Evolutionary conservation across 2,113 vertebrate species (phyloP).

Genomic region (Alosa alosa): DNA sequence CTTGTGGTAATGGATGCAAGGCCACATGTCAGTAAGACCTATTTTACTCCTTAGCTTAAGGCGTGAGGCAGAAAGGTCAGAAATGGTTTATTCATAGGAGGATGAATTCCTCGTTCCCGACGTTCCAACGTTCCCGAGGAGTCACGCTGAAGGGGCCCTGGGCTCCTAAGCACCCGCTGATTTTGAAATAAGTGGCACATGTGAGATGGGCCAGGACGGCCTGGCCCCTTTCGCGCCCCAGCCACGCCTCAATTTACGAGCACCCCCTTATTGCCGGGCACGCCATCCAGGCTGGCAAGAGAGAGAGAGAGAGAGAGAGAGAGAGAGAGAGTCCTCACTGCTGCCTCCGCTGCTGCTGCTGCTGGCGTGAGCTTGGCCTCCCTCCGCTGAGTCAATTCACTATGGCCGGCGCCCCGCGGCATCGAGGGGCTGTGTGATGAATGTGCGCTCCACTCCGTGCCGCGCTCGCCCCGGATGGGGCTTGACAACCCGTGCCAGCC

Average conservation of each 20-base stretch:
- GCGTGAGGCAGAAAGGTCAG: slow-evolving; percentile 26
- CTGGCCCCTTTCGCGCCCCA: neutral
- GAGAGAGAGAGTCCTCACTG: slow-evolving; percentile 22
- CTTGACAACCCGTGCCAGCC: neutral
- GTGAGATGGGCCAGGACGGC: slow-evolving; percentile 48
- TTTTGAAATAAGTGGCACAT: slow-evolving; percentile 50
- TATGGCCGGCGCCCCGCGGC: slow-evolving; percentile 29
- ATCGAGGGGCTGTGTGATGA: neutral
- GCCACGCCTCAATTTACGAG: slow-evolving; percentile 48
- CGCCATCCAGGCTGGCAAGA: neutral
- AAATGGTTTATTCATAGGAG: slow-evolving; percentile 30
- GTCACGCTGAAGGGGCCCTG: slow-evolving; percentile 7
- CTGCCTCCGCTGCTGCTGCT: slow-evolving; percentile 32
- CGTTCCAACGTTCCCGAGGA: slow-evolving; percentile 29
- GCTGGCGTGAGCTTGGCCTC: slow-evolving; percentile 57
- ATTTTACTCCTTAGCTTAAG: neutral
- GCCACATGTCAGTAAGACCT: neutral
- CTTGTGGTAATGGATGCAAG: neutral
- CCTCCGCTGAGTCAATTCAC: slow-evolving; percentile 53
- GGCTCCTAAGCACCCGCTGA: slow-evolving; percentile 48
- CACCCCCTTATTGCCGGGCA: too few relatives aligned
- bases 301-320: slow-evolving; percentile 22
- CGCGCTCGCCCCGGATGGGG: too few relatives aligned
- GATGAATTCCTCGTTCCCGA: too few relatives aligned
- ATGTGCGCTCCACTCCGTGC: neutral